phyloP scores from a whole-genome alignment of 1,140 invertebrate genomes.

The Mercenaria mercenaria region DNA sequence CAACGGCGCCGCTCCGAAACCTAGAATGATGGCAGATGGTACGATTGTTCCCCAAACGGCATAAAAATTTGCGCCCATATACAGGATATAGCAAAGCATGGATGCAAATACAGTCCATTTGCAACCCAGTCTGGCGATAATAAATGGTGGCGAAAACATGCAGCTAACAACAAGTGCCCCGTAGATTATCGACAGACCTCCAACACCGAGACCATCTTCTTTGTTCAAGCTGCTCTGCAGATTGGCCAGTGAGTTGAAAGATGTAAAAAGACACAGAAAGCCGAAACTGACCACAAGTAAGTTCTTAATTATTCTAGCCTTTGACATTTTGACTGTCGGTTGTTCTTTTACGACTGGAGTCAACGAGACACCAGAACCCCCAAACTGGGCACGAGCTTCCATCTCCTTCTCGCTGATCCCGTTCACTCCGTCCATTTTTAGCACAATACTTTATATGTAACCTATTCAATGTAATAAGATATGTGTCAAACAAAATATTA shows the following conservation, averaged over 20 bases:
- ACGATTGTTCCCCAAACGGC: conserved; percentile 91
- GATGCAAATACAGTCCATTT: conserved; percentile 97
- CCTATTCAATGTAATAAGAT: no score
- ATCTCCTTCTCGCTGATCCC: not conserved
- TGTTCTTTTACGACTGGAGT: not conserved
- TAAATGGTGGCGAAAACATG: conserved; percentile 94
- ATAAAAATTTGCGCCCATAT: conserved; percentile 97
- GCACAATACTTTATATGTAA: no score
- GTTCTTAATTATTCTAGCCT: conserved; percentile 79
- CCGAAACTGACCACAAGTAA: conserved; percentile 78
- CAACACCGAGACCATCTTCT: conserved; percentile 76
- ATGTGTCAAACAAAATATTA: no score
- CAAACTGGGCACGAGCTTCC: conserved; percentile 2
- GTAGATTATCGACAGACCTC: conserved; percentile 92
- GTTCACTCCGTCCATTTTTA: not conserved
- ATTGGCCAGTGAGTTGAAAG: conserved; percentile 80
- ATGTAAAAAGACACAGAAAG: conserved; percentile 81
- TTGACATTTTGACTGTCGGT: conserved; percentile 33
- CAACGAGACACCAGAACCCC: not conserved
- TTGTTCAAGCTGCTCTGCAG: conserved; percentile 81
- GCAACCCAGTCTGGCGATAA: conserved; percentile 91
- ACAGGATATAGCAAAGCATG: conserved; percentile 96
- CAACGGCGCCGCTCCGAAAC: conserved; percentile 96
- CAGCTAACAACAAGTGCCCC: conserved; percentile 96
- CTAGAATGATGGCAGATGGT: conserved; percentile 94